Evolutionary conservation across 2,113 vertebrate genomes (phyloP), one percentile per base, ranked within the genome.

Genomic region (Noctilio leporinus): DNA sequence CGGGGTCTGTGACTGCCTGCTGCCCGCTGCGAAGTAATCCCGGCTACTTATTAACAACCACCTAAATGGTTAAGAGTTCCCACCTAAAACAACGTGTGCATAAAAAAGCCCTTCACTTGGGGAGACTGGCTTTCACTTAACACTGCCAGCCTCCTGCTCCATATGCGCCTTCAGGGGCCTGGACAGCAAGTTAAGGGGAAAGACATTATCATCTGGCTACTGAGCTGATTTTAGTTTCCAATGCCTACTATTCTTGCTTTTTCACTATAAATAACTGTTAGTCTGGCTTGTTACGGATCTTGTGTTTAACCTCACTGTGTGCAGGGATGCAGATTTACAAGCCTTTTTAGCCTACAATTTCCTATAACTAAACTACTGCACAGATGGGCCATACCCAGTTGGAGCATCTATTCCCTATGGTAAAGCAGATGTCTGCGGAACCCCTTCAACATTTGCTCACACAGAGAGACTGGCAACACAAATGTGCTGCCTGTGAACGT

Each of bases 361-460:
- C 86, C 84, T 43, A 2, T 28, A 80, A 40, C 38, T 75, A 96
- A 92, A 70, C 81, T 15, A 35, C 76, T 12, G 77, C 69, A 81
- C 65, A 69, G 19, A 87, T 6, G 62, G 69, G 70, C 78, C 19
- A 35, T 6, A 26, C 65, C 35, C 53, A 67, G 3, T 0, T n/a
- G 67, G 83, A n/a, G 12, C 67, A 6, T 40, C 65, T 73, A 2
- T 22, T 83, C 70, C 89, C 69, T 77, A 38, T 26, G 51, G 47
- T 40, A 81, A 72, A 35, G 87, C 51, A 90, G 53, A 59, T 33
- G 55, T 38, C 91, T 94, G 82, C 47, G 43, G 43, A 24, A 86
- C 20, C 22, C 82, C 83, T 43, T 90, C 72, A n/a, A 1, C 47
- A 86, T 70, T 30, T 80, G 77, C 83, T 94, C 72, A 43, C 4